Evolutionary conservation across 2,888 invertebrate genomes (phyloP).

Genomic region (Hemicrepidius hirtus): DNA sequence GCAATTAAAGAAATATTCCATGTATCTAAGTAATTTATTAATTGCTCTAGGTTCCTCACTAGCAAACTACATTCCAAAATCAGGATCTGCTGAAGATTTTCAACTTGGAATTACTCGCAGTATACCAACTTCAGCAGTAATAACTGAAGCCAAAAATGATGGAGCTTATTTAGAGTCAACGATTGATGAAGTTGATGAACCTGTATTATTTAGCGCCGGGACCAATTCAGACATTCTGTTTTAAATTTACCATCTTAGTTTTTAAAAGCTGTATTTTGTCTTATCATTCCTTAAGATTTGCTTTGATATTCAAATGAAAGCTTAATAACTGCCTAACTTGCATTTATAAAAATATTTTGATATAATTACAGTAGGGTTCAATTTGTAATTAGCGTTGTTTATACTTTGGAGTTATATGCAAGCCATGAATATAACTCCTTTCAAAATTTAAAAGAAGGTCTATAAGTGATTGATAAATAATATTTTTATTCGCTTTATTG

Average conservation of each 20-base stretch:
- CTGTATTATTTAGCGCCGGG: slow-evolving; percentile 68
- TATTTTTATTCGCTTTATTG: slow-evolving; percentile 9
- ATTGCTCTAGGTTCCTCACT: slow-evolving; percentile 73
- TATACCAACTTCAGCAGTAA: slow-evolving; percentile 64
- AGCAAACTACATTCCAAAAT: slow-evolving; percentile 89
- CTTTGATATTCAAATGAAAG: slow-evolving; percentile 7
- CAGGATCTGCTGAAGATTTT: slow-evolving; percentile 81
- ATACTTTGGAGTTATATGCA: too few species aligned
- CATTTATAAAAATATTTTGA: slow-evolving; percentile 21
- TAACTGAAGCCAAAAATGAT: slow-evolving; percentile 51
- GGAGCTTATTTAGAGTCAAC: slow-evolving; percentile 52
- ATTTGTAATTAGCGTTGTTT: too few species aligned
- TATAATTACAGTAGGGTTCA: slow-evolving; percentile 13
- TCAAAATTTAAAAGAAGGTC: not conserved
- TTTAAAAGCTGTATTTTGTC: slow-evolving; percentile 6
- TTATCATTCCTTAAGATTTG: slow-evolving; percentile 22
- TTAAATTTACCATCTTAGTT: slow-evolving; percentile 56
- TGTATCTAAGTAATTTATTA: not conserved
- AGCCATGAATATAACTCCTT: not conserved
- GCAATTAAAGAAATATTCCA: too few species aligned
- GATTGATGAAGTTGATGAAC: slow-evolving; percentile 64
- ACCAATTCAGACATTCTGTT: slow-evolving; percentile 70
- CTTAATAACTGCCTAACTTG: slow-evolving; percentile 19
- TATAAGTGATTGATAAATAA: slow-evolving; percentile 5
- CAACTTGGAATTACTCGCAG: slow-evolving; percentile 86